These are phyloP conservation scores for Maniola jurtina DNA, from an alignment of 1,140 invertebrate species.

Conservation along the genomic window DNA sequence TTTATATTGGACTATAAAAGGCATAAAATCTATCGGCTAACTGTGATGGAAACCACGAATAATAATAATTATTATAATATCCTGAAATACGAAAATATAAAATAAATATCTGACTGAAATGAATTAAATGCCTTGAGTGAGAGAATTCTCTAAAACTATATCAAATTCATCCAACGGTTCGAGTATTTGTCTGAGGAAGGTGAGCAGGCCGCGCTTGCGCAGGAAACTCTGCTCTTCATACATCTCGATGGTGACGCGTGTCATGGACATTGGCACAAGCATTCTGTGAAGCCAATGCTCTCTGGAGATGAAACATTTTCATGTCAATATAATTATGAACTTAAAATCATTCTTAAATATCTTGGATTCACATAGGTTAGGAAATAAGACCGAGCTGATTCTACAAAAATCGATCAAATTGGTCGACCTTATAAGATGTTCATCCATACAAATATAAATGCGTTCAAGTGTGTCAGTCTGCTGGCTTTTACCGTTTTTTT, in stretches of 20 bases:
- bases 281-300: slow-evolving; percentile 95
- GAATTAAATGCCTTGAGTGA: slow-evolving; percentile 93
- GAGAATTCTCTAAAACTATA: slow-evolving; percentile 94
- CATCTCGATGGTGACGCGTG: slow-evolving; percentile 93
- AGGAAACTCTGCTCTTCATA: slow-evolving; percentile 98
- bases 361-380: too few species aligned
- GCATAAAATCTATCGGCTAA: slow-evolving; percentile 14
- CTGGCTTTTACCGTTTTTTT: too few species aligned
- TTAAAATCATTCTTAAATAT: too few species aligned
- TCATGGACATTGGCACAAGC: slow-evolving; percentile 91
- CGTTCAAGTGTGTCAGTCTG: too few species aligned
- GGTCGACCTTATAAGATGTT: too few species aligned
- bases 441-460: too few species aligned
- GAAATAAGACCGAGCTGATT: too few species aligned
- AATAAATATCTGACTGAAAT: slow-evolving; percentile 12
- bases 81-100: slow-evolving; percentile 25
- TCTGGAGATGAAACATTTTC: slow-evolving; percentile 74
- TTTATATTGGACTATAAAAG: slow-evolving; percentile 1
- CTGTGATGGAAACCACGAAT: slow-evolving; percentile 10
- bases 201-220: slow-evolving; percentile 89
- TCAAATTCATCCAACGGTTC: slow-evolving; percentile 95
- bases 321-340: not conserved
- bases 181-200: slow-evolving; percentile 95
- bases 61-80: slow-evolving; percentile 15
- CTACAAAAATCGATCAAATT: slow-evolving; percentile 14